Evolutionary conservation across 2,113 vertebrate genomes (phyloP).

Genomic region (Forbesichthys agassizii): DNA sequence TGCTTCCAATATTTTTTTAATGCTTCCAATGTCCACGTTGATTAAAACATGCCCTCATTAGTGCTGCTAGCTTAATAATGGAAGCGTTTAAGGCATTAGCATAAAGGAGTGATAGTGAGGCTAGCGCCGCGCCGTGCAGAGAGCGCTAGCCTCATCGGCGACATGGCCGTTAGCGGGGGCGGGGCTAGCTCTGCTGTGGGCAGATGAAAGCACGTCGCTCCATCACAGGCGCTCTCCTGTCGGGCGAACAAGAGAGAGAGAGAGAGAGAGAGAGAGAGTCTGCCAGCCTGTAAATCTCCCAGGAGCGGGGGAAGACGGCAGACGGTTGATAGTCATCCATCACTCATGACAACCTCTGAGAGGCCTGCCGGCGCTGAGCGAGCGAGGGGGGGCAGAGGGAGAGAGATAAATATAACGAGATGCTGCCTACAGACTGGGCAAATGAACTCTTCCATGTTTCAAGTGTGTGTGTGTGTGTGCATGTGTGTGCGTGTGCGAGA

Average conservation of each 20-base stretch:
- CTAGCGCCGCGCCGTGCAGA: conserved; percentile 77
- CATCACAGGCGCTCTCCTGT: conserved; percentile 28
- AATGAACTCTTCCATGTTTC: conserved; percentile 87
- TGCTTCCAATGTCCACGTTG: neutral
- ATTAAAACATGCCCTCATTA: conserved; percentile 54
- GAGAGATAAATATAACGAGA: conserved; percentile 77
- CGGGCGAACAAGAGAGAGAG: conserved; percentile 1
- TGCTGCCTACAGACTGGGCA: conserved; percentile 82
- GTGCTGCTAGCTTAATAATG: conserved; percentile 62
- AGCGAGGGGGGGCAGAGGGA: conserved; percentile 66
- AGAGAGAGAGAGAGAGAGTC: conserved; percentile 54
- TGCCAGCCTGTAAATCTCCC: conserved; percentile 85
- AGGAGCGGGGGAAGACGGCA: conserved; percentile 89
- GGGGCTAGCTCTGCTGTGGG: conserved; percentile 41
- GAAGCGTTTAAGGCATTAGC: conserved; percentile 74
- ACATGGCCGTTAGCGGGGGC: conserved; percentile 46
- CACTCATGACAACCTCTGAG: conserved; percentile 93
- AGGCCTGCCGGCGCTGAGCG: conserved; percentile 86
- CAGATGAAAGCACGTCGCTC: conserved; percentile 46
- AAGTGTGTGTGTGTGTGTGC: conserved; percentile 65
- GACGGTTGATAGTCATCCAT: conserved; percentile 97
- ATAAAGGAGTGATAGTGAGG: conserved; percentile 75
- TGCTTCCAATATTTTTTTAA: neutral
- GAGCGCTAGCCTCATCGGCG: conserved; percentile 61
- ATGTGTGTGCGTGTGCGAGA: conserved; percentile 7